phyloP scores from a whole-genome alignment of 2,888 invertebrate genomes.

The Alentia gelatinosa region DNA sequence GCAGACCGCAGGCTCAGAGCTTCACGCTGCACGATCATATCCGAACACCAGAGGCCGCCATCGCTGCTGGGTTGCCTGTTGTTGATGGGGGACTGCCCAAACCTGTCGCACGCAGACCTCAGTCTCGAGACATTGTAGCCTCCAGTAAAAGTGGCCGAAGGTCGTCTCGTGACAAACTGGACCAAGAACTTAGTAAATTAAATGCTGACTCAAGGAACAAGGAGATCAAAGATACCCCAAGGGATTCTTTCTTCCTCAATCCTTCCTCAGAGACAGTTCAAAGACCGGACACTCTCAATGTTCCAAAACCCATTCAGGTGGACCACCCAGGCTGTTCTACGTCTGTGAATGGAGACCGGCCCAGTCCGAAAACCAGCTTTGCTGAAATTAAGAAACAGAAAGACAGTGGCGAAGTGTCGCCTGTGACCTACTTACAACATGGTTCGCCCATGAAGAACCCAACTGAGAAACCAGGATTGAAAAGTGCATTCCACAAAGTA shows the following conservation, averaged over 20 bases:
- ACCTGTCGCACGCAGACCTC: not conserved
- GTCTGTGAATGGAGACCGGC: slow-evolving; percentile 34
- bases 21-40: slow-evolving; percentile 71
- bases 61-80: slow-evolving; percentile 76
- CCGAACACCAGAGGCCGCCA: slow-evolving; percentile 71
- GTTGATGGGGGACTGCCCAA: slow-evolving; percentile 61
- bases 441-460: slow-evolving; percentile 32
- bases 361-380: slow-evolving; percentile 84
- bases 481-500: slow-evolving; percentile 48
- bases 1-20: slow-evolving; percentile 66
- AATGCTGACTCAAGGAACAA: slow-evolving; percentile 75
- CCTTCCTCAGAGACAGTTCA: not conserved
- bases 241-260: slow-evolving; percentile 55
- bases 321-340: slow-evolving; percentile 15
- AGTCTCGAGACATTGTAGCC: not conserved
- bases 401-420: slow-evolving; percentile 71
- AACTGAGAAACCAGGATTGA: slow-evolving; percentile 3
- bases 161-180: slow-evolving; percentile 71
- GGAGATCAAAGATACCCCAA: slow-evolving; percentile 60
- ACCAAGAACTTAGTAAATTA: slow-evolving; percentile 78
- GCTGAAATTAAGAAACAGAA: slow-evolving; percentile 86
- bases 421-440: slow-evolving; percentile 83
- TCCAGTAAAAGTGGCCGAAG: not conserved
- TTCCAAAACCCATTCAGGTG: slow-evolving; percentile 38
- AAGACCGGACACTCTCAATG: slow-evolving; percentile 53